Percentiles rank a stretch among this genome's conserved stretches.
Evolutionary conservation across 37 sponge, comb jelly and placozoan species (phyloP).

Genomic region (Petrosia ficiformis): DNA sequence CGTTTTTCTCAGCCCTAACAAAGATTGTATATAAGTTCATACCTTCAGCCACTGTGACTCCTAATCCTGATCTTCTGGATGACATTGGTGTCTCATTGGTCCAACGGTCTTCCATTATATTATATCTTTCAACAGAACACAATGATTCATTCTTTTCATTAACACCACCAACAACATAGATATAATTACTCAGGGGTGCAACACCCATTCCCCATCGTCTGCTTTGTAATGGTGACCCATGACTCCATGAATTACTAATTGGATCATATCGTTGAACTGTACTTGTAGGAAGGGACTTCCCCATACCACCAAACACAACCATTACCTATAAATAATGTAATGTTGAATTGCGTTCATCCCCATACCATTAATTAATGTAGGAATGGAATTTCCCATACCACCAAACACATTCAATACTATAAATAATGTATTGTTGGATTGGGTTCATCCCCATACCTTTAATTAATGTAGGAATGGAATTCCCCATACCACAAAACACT

Average conservation of each 20-base stretch:
- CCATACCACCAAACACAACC: constrained; percentile 64
- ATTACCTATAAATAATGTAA: constrained; percentile 21
- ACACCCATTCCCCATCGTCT: constrained; percentile 60
- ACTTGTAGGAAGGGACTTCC: constrained; percentile 37
- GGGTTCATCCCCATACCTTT: too few species aligned
- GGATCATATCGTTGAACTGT: constrained; percentile 38
- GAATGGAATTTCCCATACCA: constrained; percentile 53
- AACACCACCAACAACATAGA: constrained; percentile 71
- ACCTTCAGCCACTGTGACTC: constrained; percentile 42
- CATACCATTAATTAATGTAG: neutral
- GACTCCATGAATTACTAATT: constrained; percentile 32
- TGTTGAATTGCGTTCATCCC: neutral
- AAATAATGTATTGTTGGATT: too few species aligned
- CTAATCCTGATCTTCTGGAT: constrained; percentile 57
- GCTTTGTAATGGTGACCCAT: constrained; percentile 35
- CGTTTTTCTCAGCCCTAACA: too few species aligned
- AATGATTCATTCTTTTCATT: constrained; percentile 58
- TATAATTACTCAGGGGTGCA: constrained; percentile 24
- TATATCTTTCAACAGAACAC: constrained; percentile 54
- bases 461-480: too few species aligned
- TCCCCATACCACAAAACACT: too few species aligned
- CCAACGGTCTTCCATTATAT: constrained; percentile 41
- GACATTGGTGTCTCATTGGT: constrained; percentile 34
- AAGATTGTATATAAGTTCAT: too few species aligned
- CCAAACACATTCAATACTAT: constrained; percentile 56